These are phyloP conservation scores for Brachionus sp. DNA, from an alignment of 1,140 invertebrate species.

Conservation along the genomic window DNA sequence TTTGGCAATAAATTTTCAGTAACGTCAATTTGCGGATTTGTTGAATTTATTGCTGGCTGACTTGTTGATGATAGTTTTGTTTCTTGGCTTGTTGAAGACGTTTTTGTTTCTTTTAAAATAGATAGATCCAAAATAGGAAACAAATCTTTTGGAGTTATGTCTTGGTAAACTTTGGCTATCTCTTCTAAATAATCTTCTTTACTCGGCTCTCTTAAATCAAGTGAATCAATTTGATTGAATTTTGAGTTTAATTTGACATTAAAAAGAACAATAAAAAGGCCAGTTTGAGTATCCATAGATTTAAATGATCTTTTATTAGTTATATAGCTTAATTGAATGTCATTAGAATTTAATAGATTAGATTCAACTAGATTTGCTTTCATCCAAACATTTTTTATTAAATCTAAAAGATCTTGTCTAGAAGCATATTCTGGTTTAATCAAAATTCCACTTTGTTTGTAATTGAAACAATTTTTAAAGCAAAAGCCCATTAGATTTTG, in stretches of 20 bases:
- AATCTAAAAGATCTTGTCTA: not conserved
- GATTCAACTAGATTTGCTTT: not conserved
- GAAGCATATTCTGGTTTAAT: not conserved
- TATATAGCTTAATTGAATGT: not conserved
- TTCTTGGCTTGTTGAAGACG: not conserved
- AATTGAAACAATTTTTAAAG: slow-evolving; percentile 22
- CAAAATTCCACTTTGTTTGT: slow-evolving; percentile 19
- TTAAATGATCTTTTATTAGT: slow-evolving; percentile 26
- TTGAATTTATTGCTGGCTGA: not conserved
- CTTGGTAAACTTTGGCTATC: not conserved
- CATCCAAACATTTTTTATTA: not conserved
- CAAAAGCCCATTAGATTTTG: slow-evolving; percentile 40
- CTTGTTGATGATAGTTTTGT: not conserved
- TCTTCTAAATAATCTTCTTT: slow-evolving; percentile 1
- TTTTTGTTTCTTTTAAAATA: not conserved
- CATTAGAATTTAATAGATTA: not conserved
- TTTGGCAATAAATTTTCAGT: not conserved
- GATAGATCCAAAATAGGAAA: not conserved
- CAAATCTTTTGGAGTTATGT: slow-evolving; percentile 8
- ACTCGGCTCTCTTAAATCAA: not conserved
- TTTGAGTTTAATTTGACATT: slow-evolving; percentile 24
- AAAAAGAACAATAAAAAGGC: not conserved
- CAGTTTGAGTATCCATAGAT: not conserved
- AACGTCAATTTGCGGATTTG: not conserved
- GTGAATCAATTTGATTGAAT: slow-evolving; percentile 22